Base-by-base conservation (phyloP, 2,888 invertebrate genomes). In the Ichneumoninae sp. region DNA sequence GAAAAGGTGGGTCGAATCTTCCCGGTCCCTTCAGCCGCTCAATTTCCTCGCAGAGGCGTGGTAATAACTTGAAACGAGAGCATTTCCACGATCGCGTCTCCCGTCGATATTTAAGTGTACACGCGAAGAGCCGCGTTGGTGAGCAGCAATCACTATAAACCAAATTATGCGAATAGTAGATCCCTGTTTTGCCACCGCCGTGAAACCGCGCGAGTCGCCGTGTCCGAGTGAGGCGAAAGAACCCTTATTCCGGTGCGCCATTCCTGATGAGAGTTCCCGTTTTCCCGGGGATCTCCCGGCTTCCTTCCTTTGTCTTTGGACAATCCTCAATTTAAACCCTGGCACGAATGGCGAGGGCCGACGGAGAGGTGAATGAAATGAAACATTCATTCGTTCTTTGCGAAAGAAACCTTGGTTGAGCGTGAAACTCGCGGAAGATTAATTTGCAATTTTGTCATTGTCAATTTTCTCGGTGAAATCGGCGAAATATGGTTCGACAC, bases 241-340 rank as follows among this genome's bases (percentile, higher is more conserved):
- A 13, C 57, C 26, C 57, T 57, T 57, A 26, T 57, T 13, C 22
- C 1, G 22, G 26, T 22, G 0, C 57, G 57, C 26, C 10, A 13
- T 57, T 22, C 13, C 57, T 57, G 57, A 57, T 57, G 57, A 57
- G 57, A 57, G 57, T 26, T 57, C 57, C 57, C 57, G 57, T 26
- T 57, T 57, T 57, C 57, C 57, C 10, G 57, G 10, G 57, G 57
- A 57, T 13, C 13, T 10, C 13, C 57, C 57, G 3, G 57, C 13
- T 26, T 57, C 10, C 22, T 22, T 4, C 57, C 57, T 57, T 57
- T 57, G 22, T 57, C 57, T 57, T 26, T 26, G 22, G 57, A 26
- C 26, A 13, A 57, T 22, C 26, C 57, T 57, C 57, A 57, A 57
- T 57, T 57, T 57, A 57, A 22, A 26, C 57, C 22, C 57, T 22